Conservation (phyloP, 2,888 invertebrate species). For the Cryptus viduatorius region DNA sequence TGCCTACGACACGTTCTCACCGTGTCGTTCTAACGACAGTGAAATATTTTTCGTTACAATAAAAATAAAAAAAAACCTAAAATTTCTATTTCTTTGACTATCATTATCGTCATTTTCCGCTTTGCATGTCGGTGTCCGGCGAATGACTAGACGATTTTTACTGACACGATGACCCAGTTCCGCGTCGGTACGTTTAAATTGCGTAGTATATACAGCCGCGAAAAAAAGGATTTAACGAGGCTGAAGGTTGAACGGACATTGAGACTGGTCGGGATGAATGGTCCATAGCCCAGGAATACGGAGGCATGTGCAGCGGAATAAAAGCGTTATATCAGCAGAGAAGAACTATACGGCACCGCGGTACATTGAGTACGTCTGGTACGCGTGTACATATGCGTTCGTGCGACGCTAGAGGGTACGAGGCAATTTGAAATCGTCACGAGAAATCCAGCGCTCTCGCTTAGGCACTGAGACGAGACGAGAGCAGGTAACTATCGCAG, state of each 20-base stretch:
- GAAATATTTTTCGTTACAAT: not conserved
- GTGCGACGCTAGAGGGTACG: constrained; percentile 8
- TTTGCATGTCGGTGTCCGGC: not conserved
- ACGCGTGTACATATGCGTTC: not conserved
- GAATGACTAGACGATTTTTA: constrained; percentile 29
- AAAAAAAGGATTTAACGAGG: constrained; percentile 49
- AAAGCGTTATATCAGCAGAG: constrained; percentile 12
- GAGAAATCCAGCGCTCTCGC: constrained; percentile 21
- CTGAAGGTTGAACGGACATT: constrained; percentile 69
- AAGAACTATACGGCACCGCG: not conserved
- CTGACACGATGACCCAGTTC: constrained; percentile 56
- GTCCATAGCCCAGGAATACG: constrained; percentile 12
- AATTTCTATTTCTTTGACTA: not conserved
- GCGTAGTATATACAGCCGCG: not conserved
- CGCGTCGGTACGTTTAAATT: constrained; percentile 15
- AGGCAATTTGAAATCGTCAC: constrained; percentile 50
- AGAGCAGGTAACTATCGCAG: constrained; percentile 56
- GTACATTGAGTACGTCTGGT: not conserved
- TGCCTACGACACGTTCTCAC: not conserved
- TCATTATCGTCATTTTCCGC: not conserved
- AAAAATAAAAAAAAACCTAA: not conserved
- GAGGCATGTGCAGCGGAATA: constrained; percentile 10
- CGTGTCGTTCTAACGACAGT: too few species aligned
- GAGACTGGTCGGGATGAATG: constrained; percentile 66
- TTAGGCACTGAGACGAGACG: constrained; percentile 32